These are phyloP conservation scores for Dreissena rostriformis DNA, from an alignment of 1,140 invertebrate genomes.

Conservation along the genomic window DNA sequence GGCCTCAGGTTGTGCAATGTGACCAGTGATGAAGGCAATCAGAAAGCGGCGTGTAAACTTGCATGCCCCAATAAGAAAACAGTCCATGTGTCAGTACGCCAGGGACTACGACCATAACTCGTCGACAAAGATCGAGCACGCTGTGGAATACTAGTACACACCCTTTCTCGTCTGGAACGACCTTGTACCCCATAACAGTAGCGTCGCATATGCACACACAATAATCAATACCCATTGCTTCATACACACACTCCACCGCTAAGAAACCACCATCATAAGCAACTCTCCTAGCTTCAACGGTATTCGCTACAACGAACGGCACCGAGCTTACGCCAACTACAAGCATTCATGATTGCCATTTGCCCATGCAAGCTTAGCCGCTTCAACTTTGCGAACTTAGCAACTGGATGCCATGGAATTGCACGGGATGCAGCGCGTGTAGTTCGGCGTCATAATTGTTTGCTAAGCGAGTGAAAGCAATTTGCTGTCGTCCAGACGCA, in stretches of 20 bases:
- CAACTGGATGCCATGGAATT: background rate
- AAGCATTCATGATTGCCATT: background rate
- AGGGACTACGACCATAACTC: background rate
- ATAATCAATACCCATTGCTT: too few species aligned
- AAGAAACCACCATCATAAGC: too few species aligned
- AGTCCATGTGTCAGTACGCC: background rate
- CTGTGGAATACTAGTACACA: too few species aligned
- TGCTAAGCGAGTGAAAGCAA: too few species aligned
- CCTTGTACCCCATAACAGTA: too few species aligned
- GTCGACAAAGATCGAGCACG: background rate
- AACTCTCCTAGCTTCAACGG: too few species aligned
- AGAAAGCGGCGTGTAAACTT: background rate
- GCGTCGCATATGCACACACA: too few species aligned
- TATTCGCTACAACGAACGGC: too few species aligned
- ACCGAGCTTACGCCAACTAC: background rate
- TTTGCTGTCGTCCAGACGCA: too few species aligned
- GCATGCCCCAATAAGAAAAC: background rate
- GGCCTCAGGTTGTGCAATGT: background rate
- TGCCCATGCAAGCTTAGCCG: background rate
- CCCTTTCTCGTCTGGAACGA: too few species aligned
- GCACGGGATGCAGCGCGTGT: background rate
- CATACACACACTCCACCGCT: too few species aligned
- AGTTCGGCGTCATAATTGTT: too few species aligned
- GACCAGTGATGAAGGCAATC: background rate
- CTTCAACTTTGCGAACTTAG: background rate